phyloP scores from a whole-genome alignment of 1,140 invertebrate genomes.

The Penaeus japonicus region DNA sequence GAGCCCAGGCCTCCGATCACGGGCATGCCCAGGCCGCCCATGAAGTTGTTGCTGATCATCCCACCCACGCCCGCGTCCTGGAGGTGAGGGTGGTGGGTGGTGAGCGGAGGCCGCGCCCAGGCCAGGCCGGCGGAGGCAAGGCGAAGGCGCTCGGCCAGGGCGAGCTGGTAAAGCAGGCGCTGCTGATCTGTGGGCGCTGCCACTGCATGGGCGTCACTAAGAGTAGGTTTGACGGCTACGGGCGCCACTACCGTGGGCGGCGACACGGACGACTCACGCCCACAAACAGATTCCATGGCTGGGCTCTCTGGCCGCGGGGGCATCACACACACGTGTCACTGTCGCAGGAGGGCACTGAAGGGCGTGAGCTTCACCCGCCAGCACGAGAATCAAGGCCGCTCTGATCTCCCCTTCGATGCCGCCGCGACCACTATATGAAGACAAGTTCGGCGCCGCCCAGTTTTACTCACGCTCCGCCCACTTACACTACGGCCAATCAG shows the following conservation, averaged over 20 bases:
- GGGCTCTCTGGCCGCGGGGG: slow-evolving; percentile 35
- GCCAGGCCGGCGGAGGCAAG: slow-evolving; percentile 52
- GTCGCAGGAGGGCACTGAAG: neutral
- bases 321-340: slow-evolving; percentile 3
- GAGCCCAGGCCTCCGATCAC: slow-evolving; percentile 15
- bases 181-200: slow-evolving; percentile 53
- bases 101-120: slow-evolving; percentile 34
- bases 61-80: slow-evolving; percentile 2
- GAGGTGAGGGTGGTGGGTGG: slow-evolving; percentile 16
- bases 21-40: neutral
- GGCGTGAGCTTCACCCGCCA: neutral
- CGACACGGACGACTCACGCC: slow-evolving; percentile 46
- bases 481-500: neutral
- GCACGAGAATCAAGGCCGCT: neutral
- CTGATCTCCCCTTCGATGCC: neutral
- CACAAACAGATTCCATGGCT: slow-evolving; percentile 56
- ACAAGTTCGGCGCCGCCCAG: neutral
- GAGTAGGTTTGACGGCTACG: slow-evolving; percentile 50
- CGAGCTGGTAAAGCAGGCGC: slow-evolving; percentile 57
- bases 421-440: neutral
- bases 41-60: slow-evolving; percentile 7
- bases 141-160: slow-evolving; percentile 54
- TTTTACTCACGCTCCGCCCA: neutral
- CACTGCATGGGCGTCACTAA: slow-evolving; percentile 24
- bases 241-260: slow-evolving; percentile 56